These are phyloP conservation scores for Olivierus martensii DNA, from an alignment of 1,140 invertebrate species.

Conservation along the genomic window DNA sequence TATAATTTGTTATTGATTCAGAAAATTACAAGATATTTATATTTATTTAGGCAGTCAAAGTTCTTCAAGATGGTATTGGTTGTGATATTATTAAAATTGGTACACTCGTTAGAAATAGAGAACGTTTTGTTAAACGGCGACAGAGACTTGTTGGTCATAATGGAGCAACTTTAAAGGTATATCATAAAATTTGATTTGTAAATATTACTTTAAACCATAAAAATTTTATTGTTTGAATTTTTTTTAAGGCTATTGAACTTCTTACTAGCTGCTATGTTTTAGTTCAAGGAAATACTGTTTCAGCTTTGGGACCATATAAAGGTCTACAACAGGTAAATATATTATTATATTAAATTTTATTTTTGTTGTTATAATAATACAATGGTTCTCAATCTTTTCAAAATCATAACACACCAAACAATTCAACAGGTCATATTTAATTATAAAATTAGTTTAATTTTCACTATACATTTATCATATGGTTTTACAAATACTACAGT, in stretches of 20 bases:
- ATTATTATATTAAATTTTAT: conserved; percentile 1
- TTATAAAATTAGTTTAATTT: no score
- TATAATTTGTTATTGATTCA: no score
- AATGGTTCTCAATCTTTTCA: background rate
- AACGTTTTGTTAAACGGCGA: conserved; percentile 89
- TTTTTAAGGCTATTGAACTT: conserved; percentile 69
- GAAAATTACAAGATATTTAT: no score
- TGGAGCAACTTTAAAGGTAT: conserved; percentile 79
- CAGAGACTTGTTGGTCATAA: conserved; percentile 92
- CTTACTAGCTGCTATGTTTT: conserved; percentile 96
- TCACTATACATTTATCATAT: no score
- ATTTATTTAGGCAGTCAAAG: conserved; percentile 29
- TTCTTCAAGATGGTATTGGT: conserved; percentile 70
- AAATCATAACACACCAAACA: no score
- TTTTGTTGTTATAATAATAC: no score
- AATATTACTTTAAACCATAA: background rate
- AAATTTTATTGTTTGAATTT: background rate
- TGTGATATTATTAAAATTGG: conserved; percentile 97
- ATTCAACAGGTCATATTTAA: no score
- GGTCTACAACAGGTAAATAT: conserved; percentile 66
- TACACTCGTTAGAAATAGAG: conserved; percentile 74
- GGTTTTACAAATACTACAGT: no score
- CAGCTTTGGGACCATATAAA: conserved; percentile 86
- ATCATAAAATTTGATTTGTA: background rate
- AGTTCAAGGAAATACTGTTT: conserved; percentile 96